Evolutionary conservation across 2,797 vertebrate genomes (phyloP), one percentile per base, ranked within the genome.

Genomic region (Centroberyx gerrardi): DNA sequence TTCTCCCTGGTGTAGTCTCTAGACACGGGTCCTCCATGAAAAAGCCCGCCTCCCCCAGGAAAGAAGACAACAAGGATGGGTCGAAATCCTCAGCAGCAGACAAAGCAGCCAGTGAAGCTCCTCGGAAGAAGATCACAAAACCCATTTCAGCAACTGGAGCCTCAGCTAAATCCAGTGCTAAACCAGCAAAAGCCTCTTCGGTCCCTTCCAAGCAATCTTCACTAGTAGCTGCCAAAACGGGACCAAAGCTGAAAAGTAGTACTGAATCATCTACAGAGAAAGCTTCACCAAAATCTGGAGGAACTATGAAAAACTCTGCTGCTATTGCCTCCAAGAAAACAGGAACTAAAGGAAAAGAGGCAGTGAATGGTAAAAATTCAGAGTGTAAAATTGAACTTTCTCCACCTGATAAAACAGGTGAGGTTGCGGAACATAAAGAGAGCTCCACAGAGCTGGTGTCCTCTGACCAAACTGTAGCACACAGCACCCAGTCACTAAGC

Each of bases 11-110:
- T 78, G 78, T 89, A 99, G 97, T 92, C 68, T 83, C 94, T 59
- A 96, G 94, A 78, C 95, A 92, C 36, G 95, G 94, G 52, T 88
- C 94, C 4, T 80, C 93, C 17, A 4, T 75, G 51, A 95, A 94
- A 85, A 99, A 97, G 91, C 93, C 94, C 38, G 93, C 88, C 17
- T 97, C 96, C 87, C 96, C 96, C 62, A 97, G 94, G 88, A 97
- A 95, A 31, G 97, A 98, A 84, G 95, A 96, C 9, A 10, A 79
- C 59, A 95, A 96, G 88, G 95, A 95, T 31, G 77, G 76, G 60
- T 42, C 68, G 14, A 95, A 92, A 84, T 74, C 82, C 40, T 80
- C 88, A 31, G 56, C 13, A 55, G 2, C 73, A 38, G 83, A 92
- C 81, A 93, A 95, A 93, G 61, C 93, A 86, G 69, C 73, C 76